Conservation (phyloP, 2,113 vertebrate genomes). For the Notechis scutatus region DNA sequence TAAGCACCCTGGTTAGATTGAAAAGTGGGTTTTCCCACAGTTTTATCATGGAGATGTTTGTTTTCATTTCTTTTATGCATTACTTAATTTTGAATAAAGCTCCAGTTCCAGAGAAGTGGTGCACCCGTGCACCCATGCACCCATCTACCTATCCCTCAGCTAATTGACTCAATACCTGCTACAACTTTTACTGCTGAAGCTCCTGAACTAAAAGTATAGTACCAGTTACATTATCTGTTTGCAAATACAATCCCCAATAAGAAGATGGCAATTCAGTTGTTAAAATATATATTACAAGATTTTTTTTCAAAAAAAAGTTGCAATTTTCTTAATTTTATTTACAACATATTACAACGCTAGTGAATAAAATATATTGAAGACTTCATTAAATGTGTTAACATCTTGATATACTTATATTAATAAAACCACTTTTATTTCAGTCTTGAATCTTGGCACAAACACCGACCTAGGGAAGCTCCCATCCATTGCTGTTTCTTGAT, state of each 20-base stretch:
- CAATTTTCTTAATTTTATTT: constrained; percentile 36
- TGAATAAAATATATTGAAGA: constrained; percentile 31
- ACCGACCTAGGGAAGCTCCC: background rate
- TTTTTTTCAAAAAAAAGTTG: background rate
- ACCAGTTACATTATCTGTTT: background rate
- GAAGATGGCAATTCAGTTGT: background rate
- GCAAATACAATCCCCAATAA: background rate
- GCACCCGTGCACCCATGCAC: background rate
- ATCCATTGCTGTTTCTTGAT: background rate
- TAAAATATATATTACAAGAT: background rate
- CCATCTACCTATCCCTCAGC: too few relatives aligned
- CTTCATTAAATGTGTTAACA: background rate
- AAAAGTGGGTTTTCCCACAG: constrained; percentile 16
- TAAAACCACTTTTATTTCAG: background rate
- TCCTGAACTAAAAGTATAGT: background rate
- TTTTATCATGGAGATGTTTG: constrained; percentile 29
- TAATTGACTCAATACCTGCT: background rate
- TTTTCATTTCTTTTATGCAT: constrained; percentile 45
- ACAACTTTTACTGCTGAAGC: background rate
- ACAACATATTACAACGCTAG: constrained; percentile 2
- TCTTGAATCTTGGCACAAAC: background rate
- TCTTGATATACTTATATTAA: constrained; percentile 1
- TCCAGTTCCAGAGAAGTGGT: background rate
- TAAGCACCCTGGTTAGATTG: constrained; percentile 47
- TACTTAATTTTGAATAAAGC: background rate